These are phyloP conservation scores for Upupa epops DNA, from an alignment of 2,113 vertebrate genomes.

Conservation along the genomic window DNA sequence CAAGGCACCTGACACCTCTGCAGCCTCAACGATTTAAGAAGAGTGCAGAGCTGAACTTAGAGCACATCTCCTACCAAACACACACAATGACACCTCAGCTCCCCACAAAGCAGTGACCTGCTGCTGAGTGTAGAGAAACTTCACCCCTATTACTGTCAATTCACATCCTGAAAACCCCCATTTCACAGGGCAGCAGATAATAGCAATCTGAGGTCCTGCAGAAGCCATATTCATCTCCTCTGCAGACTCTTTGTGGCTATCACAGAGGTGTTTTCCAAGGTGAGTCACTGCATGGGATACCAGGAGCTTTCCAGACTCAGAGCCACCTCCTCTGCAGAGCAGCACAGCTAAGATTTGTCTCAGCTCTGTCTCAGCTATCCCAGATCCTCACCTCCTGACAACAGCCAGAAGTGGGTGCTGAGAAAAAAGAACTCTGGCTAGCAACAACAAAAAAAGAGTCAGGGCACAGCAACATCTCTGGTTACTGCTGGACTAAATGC, in stretches of 20 bases:
- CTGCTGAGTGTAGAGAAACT: rapidly evolving
- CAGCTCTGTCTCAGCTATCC: not conserved
- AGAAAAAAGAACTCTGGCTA: not conserved
- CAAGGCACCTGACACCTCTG: rapidly evolving
- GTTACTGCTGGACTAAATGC: not conserved
- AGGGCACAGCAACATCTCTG: not conserved
- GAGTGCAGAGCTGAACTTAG: not conserved
- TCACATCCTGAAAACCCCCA: not conserved
- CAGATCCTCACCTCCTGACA: not conserved
- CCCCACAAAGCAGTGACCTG: not conserved
- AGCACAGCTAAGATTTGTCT: not conserved
- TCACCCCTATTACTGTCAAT: not conserved
- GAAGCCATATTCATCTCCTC: not conserved
- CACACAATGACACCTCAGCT: not conserved
- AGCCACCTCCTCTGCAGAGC: not conserved
- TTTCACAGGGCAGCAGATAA: not conserved
- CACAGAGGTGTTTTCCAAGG: not conserved
- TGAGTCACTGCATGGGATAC: not conserved
- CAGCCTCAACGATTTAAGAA: not conserved
- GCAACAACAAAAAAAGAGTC: rapidly evolving
- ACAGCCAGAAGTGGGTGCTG: rapidly evolving
- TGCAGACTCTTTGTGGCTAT: not conserved
- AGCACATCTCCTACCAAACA: not conserved
- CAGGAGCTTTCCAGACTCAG: not conserved
- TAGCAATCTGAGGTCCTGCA: not conserved